phyloP scores from a whole-genome alignment of 2,888 invertebrate species.

The Camptogramma bilineatum region DNA sequence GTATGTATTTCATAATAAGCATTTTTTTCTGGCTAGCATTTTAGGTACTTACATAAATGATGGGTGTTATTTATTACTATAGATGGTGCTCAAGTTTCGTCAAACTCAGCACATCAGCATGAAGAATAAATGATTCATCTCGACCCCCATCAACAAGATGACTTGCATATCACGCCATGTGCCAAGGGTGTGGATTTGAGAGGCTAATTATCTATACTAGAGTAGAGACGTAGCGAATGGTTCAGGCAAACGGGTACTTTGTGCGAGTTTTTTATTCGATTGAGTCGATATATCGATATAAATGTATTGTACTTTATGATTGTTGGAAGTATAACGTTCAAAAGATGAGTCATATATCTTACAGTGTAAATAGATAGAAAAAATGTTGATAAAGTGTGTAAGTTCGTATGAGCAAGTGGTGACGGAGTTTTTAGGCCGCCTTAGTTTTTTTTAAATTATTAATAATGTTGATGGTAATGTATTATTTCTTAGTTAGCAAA shows the following conservation, averaged over 20 bases:
- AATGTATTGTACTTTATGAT: too few relatives aligned
- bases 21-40: not conserved
- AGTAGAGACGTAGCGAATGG: conserved; percentile 27
- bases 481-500: too few relatives aligned
- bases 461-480: too few relatives aligned
- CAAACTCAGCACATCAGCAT: conserved; percentile 30
- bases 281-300: too few relatives aligned
- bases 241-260: not conserved
- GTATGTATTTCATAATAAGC: too few relatives aligned
- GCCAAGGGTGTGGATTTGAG: conserved; percentile 67
- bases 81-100: conserved; percentile 16
- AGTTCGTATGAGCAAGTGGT: too few relatives aligned
- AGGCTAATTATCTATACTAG: conserved; percentile 67
- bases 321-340: too few relatives aligned
- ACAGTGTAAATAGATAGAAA: too few relatives aligned
- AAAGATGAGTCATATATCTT: too few relatives aligned
- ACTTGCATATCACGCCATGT: conserved; percentile 72
- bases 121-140: conserved; percentile 43
- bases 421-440: too few relatives aligned
- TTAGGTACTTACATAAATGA: not conserved
- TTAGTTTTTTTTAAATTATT: too few relatives aligned
- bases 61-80: not conserved
- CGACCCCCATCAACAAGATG: conserved; percentile 60
- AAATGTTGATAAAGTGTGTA: too few relatives aligned
- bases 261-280: not conserved